phyloP scores from a whole-genome alignment of 2,113 vertebrate genomes.

The Lanius ludovicianus region DNA sequence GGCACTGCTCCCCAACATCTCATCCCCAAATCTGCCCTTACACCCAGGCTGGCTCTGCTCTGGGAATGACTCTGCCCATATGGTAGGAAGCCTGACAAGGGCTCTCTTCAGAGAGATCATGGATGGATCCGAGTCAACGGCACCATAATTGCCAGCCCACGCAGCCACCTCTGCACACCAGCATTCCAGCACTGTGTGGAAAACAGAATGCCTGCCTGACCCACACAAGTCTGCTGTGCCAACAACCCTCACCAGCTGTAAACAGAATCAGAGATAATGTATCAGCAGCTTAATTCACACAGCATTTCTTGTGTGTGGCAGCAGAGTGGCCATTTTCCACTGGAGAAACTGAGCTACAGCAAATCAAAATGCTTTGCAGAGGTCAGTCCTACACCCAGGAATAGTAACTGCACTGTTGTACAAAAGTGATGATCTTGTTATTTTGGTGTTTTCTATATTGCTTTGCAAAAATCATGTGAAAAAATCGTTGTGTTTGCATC shows the following conservation, averaged over 20 bases:
- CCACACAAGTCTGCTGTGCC: neutral
- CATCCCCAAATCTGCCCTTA: accelerated
- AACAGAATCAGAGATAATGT: neutral
- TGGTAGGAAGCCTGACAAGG: neutral
- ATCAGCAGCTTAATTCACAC: neutral
- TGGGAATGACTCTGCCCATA: neutral
- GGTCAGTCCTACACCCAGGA: neutral
- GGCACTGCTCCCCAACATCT: neutral
- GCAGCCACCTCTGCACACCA: neutral
- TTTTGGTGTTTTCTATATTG: neutral
- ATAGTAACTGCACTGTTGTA: neutral
- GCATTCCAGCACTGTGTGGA: neutral
- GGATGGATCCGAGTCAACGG: neutral
- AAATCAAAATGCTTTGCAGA: neutral
- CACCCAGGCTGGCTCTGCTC: neutral
- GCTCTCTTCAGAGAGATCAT: neutral
- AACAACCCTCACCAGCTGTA: neutral
- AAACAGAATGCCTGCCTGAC: conserved; percentile 36
- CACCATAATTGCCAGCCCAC: neutral
- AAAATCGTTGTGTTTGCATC: neutral
- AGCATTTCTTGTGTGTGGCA: neutral
- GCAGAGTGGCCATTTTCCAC: neutral
- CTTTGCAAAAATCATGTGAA: neutral
- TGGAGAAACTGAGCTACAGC: neutral
- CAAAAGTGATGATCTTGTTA: neutral